Evolutionary conservation across 2,113 vertebrate species (phyloP).

Genomic region (Beaufortia kweichowensis): DNA sequence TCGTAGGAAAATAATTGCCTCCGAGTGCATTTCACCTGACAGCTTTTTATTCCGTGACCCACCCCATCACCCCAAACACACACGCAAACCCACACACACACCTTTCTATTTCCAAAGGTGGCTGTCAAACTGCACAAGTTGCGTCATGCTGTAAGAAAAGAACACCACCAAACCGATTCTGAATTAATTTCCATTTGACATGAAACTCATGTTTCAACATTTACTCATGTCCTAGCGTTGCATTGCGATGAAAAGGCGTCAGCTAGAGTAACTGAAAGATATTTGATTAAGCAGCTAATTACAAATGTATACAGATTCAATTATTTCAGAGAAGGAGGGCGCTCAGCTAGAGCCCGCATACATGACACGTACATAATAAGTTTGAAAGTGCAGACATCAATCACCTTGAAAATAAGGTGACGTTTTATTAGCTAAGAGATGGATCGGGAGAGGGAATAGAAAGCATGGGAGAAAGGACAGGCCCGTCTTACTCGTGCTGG

Average conservation of each 20-base stretch:
- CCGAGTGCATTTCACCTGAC: constrained; percentile 37
- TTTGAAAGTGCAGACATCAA: constrained; percentile 34
- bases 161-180: too few species aligned
- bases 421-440: constrained; percentile 25
- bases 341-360: constrained; percentile 31
- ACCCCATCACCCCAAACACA: background rate
- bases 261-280: background rate
- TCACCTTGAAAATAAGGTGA: constrained; percentile 40
- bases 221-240: background rate
- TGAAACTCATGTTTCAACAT: too few species aligned
- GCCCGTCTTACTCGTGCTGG: constrained; percentile 39
- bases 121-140: constrained; percentile 33
- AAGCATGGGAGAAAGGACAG: constrained; percentile 10
- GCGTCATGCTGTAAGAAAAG: too few species aligned
- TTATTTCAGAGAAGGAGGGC: constrained; percentile 25
- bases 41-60: background rate
- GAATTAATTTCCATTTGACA: too few species aligned
- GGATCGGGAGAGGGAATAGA: background rate
- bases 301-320: constrained; percentile 30
- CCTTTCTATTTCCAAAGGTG: constrained; percentile 32
- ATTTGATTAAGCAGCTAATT: constrained; percentile 50
- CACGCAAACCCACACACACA: background rate
- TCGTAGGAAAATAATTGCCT: constrained; percentile 44
- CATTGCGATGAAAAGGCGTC: background rate
- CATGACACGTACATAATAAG: constrained; percentile 47